phyloP scores from a whole-genome alignment of 2,888 invertebrate genomes.

The Andrena hattorfiana region DNA sequence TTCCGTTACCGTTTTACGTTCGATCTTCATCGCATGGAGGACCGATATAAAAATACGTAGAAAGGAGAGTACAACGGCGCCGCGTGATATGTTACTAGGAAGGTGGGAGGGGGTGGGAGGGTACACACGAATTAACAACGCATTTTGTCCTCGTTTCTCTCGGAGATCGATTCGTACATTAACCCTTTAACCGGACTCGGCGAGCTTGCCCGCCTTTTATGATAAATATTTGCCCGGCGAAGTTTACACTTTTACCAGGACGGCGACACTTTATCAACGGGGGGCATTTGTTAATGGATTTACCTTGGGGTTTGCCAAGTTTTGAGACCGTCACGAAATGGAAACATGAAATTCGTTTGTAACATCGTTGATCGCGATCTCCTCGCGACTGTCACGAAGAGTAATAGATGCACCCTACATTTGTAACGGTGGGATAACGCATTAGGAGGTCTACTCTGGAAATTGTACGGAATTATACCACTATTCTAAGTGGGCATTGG shows the following conservation, averaged over 20 bases:
- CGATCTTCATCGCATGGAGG: slow-evolving; percentile 7
- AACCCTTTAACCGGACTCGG: slow-evolving; percentile 16
- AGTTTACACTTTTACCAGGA: slow-evolving; percentile 8
- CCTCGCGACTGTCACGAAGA: neutral
- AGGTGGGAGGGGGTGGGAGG: no score
- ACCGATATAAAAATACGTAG: neutral
- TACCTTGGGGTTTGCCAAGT: neutral
- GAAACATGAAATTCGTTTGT: neutral
- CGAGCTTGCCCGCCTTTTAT: slow-evolving; percentile 1
- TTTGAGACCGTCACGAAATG: neutral
- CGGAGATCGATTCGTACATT: slow-evolving; percentile 23
- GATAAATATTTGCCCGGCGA: slow-evolving; percentile 22
- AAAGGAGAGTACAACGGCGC: neutral
- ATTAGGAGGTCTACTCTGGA: no score
- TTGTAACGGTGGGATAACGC: no score
- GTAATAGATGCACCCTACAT: neutral
- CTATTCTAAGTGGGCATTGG: no score
- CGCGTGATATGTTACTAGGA: neutral
- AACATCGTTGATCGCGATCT: neutral
- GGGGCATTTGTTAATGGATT: slow-evolving; percentile 19
- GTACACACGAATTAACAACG: slow-evolving; percentile 14
- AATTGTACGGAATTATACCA: no score
- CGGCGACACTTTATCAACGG: neutral
- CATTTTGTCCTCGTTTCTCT: neutral
- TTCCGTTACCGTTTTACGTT: slow-evolving; percentile 13